Conservation (phyloP, 2,113 vertebrate species). For the Oncorhynchus clarkii region DNA sequence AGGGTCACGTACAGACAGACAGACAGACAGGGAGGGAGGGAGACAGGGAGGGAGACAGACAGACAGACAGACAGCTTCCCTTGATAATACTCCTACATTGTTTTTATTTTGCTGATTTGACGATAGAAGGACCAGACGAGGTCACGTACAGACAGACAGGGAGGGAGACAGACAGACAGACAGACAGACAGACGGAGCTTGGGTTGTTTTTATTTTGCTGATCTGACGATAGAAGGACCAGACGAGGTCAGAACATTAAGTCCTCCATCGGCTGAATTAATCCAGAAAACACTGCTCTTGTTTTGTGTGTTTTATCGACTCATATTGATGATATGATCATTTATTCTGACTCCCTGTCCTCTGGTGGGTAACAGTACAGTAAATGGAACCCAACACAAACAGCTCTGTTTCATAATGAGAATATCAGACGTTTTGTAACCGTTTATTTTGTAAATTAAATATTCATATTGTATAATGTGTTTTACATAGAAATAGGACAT, state of each 20-base stretch:
- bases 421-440: too few relatives aligned
- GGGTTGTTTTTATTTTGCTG: too few relatives aligned
- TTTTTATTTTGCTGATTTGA: conserved; percentile 65
- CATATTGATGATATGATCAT: conserved; percentile 34
- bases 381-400: too few relatives aligned
- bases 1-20: too few relatives aligned
- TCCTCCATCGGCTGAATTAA: conserved; percentile 63
- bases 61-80: too few relatives aligned
- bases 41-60: too few relatives aligned
- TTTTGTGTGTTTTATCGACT: conserved; percentile 50
- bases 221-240: neutral
- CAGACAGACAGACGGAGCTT: too few relatives aligned
- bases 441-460: neutral
- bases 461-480: conserved; percentile 3
- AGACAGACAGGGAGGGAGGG: too few relatives aligned
- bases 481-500: conserved; percentile 7
- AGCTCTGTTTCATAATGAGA: too few relatives aligned
- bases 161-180: too few relatives aligned
- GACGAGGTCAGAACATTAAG: conserved; percentile 68
- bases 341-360: conserved; percentile 29
- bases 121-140: conserved; percentile 52
- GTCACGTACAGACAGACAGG: conserved; percentile 16
- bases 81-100: neutral
- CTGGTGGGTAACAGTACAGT: conserved; percentile 2
- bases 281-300: conserved; percentile 42